These are phyloP conservation scores for Myotis lucifugus DNA, from an alignment of 2,113 vertebrate species.

Conservation along the genomic window DNA sequence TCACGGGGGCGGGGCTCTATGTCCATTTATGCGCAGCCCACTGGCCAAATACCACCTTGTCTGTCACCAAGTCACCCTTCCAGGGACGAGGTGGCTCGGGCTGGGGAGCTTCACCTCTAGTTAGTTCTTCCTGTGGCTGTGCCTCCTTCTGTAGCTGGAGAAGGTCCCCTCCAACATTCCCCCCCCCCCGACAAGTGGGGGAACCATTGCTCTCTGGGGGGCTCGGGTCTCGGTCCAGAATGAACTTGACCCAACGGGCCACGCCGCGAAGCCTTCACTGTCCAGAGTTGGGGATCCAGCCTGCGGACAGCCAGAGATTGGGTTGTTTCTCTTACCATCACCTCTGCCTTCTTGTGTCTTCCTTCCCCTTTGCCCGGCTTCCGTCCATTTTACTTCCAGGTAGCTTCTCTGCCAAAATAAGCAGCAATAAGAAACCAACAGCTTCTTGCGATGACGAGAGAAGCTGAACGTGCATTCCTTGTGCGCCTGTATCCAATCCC, in stretches of 20 bases:
- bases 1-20: neutral
- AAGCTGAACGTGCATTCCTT: neutral
- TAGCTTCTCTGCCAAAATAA: neutral
- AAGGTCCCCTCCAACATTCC: neutral
- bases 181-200: neutral
- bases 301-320: neutral
- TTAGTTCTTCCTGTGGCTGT: neutral
- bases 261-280: fast-evolving
- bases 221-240: neutral
- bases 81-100: fast-evolving
- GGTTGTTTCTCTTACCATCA: neutral
- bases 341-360: neutral
- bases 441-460: neutral
- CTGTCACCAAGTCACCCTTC: neutral
- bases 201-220: neutral
- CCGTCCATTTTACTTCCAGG: neutral
- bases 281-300: neutral
- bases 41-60: neutral
- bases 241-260: neutral
- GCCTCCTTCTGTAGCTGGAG: neutral
- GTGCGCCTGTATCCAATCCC: neutral
- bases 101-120: neutral
- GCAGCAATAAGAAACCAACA: neutral
- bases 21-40: neutral
- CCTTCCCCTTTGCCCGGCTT: neutral